These are phyloP conservation scores for Lepidurus apus DNA, from an alignment of 1,140 invertebrate genomes.

Conservation along the genomic window DNA sequence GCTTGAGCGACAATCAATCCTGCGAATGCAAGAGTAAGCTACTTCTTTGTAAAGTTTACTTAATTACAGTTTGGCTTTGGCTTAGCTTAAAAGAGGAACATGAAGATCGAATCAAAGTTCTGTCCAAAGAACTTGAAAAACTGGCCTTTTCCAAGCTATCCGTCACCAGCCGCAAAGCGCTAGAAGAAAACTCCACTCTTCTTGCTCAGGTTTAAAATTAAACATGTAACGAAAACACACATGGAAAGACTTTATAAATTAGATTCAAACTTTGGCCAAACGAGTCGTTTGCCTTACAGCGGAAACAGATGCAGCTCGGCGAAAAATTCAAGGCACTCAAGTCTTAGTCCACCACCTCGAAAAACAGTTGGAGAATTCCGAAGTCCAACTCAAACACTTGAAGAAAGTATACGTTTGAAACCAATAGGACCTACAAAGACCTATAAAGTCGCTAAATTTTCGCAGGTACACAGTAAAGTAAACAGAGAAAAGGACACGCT, in stretches of 20 bases:
- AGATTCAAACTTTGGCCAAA: neutral
- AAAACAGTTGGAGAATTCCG: neutral
- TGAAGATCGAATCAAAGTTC: neutral
- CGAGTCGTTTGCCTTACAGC: neutral
- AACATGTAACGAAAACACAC: neutral
- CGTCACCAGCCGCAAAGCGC: neutral
- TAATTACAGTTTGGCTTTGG: neutral
- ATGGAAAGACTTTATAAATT: neutral
- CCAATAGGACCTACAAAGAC: neutral
- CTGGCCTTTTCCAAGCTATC: constrained; percentile 1
- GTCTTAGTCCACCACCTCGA: neutral
- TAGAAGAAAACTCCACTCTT: constrained; percentile 32
- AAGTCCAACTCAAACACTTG: neutral
- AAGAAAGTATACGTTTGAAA: neutral
- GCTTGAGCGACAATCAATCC: constrained; percentile 19
- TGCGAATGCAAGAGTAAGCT: constrained; percentile 28
- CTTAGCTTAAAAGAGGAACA: constrained; percentile 31
- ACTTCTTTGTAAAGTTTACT: no score
- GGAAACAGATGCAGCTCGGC: neutral
- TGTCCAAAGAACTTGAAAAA: constrained; percentile 30
- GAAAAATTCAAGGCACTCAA: neutral
- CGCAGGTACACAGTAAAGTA: neutral
- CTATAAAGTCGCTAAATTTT: neutral
- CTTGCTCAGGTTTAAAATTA: constrained; percentile 1
- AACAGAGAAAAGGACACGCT: no score